These are phyloP conservation scores for Magallana gigas DNA, from an alignment of 1,140 invertebrate genomes.

Conservation along the genomic window DNA sequence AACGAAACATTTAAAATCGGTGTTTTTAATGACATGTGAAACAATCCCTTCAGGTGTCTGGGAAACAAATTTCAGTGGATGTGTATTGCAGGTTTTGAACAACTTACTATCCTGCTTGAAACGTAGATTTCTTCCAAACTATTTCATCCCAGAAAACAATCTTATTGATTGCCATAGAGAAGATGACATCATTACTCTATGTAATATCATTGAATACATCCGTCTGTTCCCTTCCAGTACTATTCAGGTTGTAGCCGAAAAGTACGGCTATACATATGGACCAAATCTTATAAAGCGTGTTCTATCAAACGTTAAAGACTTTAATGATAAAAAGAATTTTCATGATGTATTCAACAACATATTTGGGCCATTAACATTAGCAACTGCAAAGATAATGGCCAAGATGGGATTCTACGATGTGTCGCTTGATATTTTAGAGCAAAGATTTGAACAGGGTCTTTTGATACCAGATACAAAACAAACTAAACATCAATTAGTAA, in stretches of 20 bases:
- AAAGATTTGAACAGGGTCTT: too few relatives aligned
- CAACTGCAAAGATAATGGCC: too few relatives aligned
- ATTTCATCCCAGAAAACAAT: not conserved
- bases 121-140: not conserved
- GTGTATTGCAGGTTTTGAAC: not conserved
- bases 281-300: not conserved
- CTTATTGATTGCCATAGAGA: not conserved
- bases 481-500: not conserved
- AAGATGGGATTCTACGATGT: too few relatives aligned
- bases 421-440: too few relatives aligned
- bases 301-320: not conserved
- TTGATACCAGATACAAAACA: too few relatives aligned
- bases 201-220: not conserved
- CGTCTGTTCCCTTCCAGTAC: not conserved
- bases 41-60: not conserved
- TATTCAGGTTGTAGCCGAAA: not conserved
- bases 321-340: too few relatives aligned
- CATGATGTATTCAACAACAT: too few relatives aligned
- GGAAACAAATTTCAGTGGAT: slow-evolving; percentile 8
- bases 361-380: too few relatives aligned
- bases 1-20: not conserved
- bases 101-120: not conserved
- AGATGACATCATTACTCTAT: not conserved
- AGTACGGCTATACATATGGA: not conserved
- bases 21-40: not conserved